phyloP scores from a whole-genome alignment of 2,888 invertebrate species.

The Sepioteuthis lessoniana region DNA sequence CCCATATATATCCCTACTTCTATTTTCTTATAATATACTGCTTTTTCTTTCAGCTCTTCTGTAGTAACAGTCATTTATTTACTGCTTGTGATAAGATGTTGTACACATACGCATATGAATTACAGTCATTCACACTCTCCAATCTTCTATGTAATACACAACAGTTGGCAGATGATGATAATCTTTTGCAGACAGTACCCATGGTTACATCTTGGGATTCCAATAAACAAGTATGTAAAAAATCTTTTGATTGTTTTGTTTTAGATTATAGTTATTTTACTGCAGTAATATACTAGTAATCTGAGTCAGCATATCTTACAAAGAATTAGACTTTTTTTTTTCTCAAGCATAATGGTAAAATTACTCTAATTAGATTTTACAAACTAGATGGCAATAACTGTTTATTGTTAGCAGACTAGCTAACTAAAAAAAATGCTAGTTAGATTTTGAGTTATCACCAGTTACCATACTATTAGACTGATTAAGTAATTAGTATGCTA shows the following conservation, averaged over 20 bases:
- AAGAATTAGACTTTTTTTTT: no score
- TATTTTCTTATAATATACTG: not conserved
- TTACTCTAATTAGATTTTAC: no score
- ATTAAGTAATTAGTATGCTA: no score
- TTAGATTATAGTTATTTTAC: not conserved
- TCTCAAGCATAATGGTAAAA: no score
- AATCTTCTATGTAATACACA: constrained; percentile 9
- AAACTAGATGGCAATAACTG: no score
- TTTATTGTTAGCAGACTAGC: no score
- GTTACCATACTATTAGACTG: no score
- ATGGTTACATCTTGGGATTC: not conserved
- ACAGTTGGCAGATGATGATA: not conserved
- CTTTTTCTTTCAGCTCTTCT: constrained; percentile 17
- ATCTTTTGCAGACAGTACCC: not conserved
- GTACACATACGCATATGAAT: not conserved
- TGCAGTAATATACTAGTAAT: no score
- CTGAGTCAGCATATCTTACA: no score
- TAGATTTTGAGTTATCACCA: no score
- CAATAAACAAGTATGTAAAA: not conserved
- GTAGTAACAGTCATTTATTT: constrained; percentile 38
- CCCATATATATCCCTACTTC: not conserved
- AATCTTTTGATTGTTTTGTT: not conserved
- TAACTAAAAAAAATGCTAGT: no score
- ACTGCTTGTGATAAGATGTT: constrained; percentile 40
- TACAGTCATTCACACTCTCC: constrained; percentile 20